Conservation (phyloP, 1,140 invertebrate species). For the Bombus terrestris region DNA sequence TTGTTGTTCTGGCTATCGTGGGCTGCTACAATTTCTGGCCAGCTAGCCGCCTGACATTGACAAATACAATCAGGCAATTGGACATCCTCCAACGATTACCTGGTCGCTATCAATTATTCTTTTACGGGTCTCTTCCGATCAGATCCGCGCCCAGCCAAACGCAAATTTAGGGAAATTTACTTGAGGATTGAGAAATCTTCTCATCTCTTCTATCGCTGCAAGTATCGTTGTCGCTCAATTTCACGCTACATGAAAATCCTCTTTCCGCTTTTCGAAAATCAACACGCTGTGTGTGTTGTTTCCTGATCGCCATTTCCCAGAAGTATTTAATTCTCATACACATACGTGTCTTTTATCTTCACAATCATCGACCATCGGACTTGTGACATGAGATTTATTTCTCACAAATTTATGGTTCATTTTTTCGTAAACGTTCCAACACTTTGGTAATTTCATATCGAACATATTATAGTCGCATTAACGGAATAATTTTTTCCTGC, state of each 20-base stretch:
- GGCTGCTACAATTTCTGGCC: neutral
- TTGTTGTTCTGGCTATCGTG: neutral
- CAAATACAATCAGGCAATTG: neutral
- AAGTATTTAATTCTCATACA: too few relatives aligned
- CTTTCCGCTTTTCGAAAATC: too few relatives aligned
- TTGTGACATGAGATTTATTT: too few relatives aligned
- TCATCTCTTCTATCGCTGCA: rapidly evolving
- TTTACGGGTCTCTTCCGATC: neutral
- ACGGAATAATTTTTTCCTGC: too few relatives aligned
- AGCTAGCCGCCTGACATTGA: neutral
- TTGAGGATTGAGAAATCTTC: neutral
- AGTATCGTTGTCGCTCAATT: neutral
- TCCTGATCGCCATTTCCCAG: too few relatives aligned
- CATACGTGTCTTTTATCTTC: neutral
- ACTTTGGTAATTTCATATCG: too few relatives aligned
- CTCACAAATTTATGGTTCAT: too few relatives aligned
- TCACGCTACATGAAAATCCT: neutral
- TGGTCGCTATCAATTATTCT: neutral
- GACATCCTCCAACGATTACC: neutral
- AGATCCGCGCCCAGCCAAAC: neutral
- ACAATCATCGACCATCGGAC: neutral
- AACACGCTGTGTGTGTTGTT: too few relatives aligned
- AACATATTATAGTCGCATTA: too few relatives aligned
- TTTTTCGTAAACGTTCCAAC: too few relatives aligned
- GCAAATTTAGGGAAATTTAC: neutral